Conservation (phyloP, 2,113 vertebrate genomes). For the Ahaetulla prasina region DNA sequence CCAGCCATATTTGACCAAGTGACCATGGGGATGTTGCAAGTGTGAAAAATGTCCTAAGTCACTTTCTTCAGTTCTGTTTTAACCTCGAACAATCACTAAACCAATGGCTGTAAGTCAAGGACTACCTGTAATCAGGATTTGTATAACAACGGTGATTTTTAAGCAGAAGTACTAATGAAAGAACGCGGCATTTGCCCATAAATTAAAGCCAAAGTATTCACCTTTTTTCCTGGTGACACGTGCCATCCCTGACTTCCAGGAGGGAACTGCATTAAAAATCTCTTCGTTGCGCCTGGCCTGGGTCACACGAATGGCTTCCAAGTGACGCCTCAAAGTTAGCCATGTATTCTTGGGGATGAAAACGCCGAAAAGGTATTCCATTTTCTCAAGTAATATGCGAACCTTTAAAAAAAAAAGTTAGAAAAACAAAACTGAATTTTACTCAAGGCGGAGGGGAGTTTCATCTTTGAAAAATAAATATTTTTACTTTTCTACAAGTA, state of each 20-base stretch:
- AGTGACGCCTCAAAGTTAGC: slow-evolving; percentile 37
- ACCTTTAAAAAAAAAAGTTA: slow-evolving; percentile 50
- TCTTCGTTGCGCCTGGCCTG: slow-evolving; percentile 60
- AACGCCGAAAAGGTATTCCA: slow-evolving; percentile 54
- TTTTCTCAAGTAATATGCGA: slow-evolving; percentile 44
- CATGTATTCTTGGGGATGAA: slow-evolving; percentile 53
- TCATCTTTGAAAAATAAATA: fast-evolving
- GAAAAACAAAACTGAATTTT: not conserved
- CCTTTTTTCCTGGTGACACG: slow-evolving; percentile 47
- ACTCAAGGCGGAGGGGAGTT: fast-evolving
- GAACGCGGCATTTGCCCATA: not conserved
- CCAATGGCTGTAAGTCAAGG: not conserved
- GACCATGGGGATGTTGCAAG: not conserved
- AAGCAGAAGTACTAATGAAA: not conserved
- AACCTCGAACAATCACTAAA: no score
- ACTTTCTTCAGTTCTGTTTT: not conserved
- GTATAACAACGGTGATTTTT: not conserved
- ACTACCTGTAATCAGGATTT: not conserved
- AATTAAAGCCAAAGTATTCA: fast-evolving
- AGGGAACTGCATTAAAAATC: slow-evolving; percentile 45
- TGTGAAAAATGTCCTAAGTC: not conserved
- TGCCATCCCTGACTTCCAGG: slow-evolving; percentile 38
- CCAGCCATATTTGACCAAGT: not conserved
- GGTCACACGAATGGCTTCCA: slow-evolving; percentile 49
- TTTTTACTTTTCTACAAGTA: not conserved